Evolutionary conservation across 2,888 invertebrate species (phyloP).

Genomic region (Protodeltote pygarga): DNA sequence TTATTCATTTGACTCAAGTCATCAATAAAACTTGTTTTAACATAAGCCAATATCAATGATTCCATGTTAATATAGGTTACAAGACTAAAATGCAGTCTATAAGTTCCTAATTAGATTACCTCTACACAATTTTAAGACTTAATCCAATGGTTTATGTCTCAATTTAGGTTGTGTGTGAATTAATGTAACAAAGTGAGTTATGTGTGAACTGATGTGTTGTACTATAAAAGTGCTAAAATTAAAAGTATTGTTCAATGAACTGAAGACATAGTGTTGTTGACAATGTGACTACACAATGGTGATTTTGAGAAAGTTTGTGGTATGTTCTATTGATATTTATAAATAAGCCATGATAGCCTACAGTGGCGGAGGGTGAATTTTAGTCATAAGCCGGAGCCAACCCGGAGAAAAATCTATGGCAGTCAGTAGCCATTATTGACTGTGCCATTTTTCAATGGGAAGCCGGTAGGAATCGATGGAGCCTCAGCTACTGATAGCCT

Average conservation of each 20-base stretch:
- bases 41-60: no score
- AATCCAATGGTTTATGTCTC: constrained; percentile 9
- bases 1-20: no score
- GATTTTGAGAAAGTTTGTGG: constrained; percentile 75
- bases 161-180: neutral
- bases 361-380: no score
- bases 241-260: constrained; percentile 30
- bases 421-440: no score
- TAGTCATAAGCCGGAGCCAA: no score
- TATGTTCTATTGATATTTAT: constrained; percentile 54
- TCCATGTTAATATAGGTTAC: no score
- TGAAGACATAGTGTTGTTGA: constrained; percentile 51
- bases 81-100: no score
- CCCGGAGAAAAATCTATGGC: no score
- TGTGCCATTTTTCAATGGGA: no score
- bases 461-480: no score
- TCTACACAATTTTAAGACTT: constrained; percentile 15
- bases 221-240: constrained; percentile 26
- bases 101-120: neutral
- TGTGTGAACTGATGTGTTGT: constrained; percentile 36
- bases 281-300: constrained; percentile 75
- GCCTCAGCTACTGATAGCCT: no score
- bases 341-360: neutral
- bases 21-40: no score
- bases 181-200: constrained; percentile 26